A percentile compares a stretch with the other conserved stretches of the same genome.
Conservation (phyloP, 2,888 invertebrate genomes). For the Scaptomyza tumidula region DNA sequence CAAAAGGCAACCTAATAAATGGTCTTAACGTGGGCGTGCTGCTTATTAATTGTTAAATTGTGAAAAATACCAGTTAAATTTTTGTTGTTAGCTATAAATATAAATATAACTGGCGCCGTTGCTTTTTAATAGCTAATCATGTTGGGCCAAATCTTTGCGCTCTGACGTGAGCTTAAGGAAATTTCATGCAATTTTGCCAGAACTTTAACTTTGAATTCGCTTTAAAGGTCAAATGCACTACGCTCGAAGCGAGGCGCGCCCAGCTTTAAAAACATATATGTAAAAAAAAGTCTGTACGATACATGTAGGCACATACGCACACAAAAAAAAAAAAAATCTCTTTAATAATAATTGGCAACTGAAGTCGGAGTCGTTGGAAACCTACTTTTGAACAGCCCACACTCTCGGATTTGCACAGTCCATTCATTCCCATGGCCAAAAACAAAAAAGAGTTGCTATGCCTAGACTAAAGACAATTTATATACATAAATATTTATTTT, state of each 20-base stretch:
- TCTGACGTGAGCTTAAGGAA: conserved; percentile 7
- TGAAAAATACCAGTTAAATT: conserved; percentile 29
- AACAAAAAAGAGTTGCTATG: conserved; percentile 9
- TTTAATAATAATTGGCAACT: conserved; percentile 43
- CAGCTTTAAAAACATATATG: not conserved
- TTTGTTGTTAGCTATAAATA: conserved; percentile 14
- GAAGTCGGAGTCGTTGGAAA: conserved; percentile 40
- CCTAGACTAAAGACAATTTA: conserved; percentile 32
- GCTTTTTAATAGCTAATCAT: conserved; percentile 46
- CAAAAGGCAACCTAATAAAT: conserved; percentile 29
- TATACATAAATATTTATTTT: conserved; percentile 21
- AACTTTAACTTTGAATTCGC: conserved; percentile 37
- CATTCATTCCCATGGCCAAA: conserved; percentile 51
- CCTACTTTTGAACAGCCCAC: conserved; percentile 57
- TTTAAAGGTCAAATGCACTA: conserved; percentile 47
- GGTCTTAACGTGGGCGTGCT: conserved; percentile 54
- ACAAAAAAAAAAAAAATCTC: conserved; percentile 16
- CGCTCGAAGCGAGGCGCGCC: conserved; percentile 34
- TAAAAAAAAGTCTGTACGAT: not conserved
- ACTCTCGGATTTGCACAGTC: conserved; percentile 24
- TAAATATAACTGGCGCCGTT: conserved; percentile 45
- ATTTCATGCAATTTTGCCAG: conserved; percentile 34
- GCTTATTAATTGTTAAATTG: conserved; percentile 66
- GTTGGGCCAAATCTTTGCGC: conserved; percentile 31
- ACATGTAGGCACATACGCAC: conserved; percentile 22